Conservation (phyloP, 1,140 invertebrate genomes). For the Drosophila obscura region DNA sequence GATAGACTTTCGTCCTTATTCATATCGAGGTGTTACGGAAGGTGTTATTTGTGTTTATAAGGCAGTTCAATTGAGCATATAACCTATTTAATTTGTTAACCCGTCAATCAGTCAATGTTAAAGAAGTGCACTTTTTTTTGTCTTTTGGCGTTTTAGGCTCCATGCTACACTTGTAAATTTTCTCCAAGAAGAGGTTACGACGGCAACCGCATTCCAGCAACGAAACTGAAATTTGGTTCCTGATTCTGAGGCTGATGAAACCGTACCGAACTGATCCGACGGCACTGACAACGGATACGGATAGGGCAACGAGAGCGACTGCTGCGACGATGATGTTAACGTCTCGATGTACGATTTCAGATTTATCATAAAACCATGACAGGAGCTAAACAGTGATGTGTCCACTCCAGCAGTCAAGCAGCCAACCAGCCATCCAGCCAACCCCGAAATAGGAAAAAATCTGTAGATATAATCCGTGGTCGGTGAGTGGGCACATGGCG, state of each 20-base stretch:
- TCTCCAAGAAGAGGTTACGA: no score
- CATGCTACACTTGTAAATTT: conserved; percentile 15
- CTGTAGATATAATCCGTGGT: conserved; percentile 78
- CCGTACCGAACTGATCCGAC: conserved; percentile 42
- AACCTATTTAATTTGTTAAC: neutral
- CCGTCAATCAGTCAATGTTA: no score
- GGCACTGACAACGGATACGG: conserved; percentile 19
- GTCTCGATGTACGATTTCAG: conserved; percentile 83
- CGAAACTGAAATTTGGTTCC: neutral
- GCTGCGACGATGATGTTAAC: conserved; percentile 77
- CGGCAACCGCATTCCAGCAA: neutral
- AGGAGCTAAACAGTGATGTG: conserved; percentile 79
- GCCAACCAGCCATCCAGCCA: conserved; percentile 66
- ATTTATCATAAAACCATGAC: conserved; percentile 84
- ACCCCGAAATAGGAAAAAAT: conserved; percentile 76
- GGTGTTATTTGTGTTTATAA: neutral
- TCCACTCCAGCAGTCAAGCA: conserved; percentile 66
- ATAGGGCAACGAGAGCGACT: conserved; percentile 3
- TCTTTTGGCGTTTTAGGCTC: neutral
- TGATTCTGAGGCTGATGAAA: conserved; percentile 6
- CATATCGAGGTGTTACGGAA: conserved; percentile 30
- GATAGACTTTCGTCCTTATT: conserved; percentile 71
- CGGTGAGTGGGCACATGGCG: conserved; percentile 75
- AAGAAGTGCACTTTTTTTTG: no score
- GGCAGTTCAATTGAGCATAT: neutral